Conservation (phyloP, 2,888 invertebrate genomes). For the Vannuccia rotundouncinata region DNA sequence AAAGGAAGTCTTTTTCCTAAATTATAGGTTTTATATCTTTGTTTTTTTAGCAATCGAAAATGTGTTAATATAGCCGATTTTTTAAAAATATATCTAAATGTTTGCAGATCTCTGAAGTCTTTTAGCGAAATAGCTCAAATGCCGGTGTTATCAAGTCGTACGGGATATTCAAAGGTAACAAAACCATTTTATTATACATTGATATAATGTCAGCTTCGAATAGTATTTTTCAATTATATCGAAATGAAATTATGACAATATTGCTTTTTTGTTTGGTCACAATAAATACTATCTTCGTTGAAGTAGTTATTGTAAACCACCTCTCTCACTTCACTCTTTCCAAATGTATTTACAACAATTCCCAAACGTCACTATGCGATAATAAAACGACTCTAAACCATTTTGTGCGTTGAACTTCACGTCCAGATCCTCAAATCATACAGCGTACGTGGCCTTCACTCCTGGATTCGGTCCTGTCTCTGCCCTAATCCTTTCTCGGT, state of each 20-base stretch:
- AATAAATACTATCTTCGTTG: no score
- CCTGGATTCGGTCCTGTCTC: conserved; percentile 52
- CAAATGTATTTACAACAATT: not conserved
- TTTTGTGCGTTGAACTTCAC: no score
- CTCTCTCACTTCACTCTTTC: not conserved
- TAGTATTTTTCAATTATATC: no score
- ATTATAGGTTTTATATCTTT: not conserved
- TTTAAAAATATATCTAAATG: no score
- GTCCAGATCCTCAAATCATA: not conserved
- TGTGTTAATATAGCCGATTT: no score
- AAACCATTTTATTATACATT: not conserved
- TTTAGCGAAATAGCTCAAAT: conserved; percentile 50
- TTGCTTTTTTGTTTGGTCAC: no score
- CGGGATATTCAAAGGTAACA: conserved; percentile 52
- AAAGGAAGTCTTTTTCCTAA: not conserved
- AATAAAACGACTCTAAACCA: no score
- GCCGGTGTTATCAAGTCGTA: conserved; percentile 48
- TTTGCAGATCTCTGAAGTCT: conserved; percentile 45
- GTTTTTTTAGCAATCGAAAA: not conserved
- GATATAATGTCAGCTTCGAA: no score
- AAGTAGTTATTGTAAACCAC: not conserved
- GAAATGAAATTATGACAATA: no score
- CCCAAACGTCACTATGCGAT: no score
- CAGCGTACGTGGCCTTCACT: conserved; percentile 43
- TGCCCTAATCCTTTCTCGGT: conserved; percentile 54